phyloP scores from a whole-genome alignment of 2,888 invertebrate genomes.

The Calliscelio sp. region DNA sequence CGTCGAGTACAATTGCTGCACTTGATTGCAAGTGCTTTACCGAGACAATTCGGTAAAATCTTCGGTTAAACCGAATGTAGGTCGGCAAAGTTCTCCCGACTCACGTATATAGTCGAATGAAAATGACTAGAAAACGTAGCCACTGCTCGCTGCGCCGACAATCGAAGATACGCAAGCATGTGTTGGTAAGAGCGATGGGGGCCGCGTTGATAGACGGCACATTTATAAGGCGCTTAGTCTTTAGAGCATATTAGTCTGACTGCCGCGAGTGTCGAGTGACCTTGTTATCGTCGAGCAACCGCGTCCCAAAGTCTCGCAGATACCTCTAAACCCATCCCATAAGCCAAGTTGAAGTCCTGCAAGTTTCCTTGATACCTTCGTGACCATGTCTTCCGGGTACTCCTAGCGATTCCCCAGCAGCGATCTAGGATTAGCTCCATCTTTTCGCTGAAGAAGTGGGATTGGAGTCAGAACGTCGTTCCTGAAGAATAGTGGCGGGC shows the following conservation, averaged over 20 bases:
- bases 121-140: conserved; percentile 27
- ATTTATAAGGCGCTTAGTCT: conserved; percentile 78
- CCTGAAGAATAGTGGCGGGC: too few species aligned
- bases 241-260: conserved; percentile 75
- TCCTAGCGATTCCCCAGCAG: conserved; percentile 36
- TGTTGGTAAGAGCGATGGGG: conserved; percentile 65
- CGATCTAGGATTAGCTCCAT: neutral
- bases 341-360: too few species aligned
- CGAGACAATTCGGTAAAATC: too few species aligned
- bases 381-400: conserved; percentile 55
- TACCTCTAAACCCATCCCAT: neutral
- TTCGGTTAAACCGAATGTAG: conserved; percentile 9
- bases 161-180: conserved; percentile 28
- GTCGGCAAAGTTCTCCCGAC: neutral
- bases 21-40: too few species aligned
- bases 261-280: conserved; percentile 46
- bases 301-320: neutral
- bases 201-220: conserved; percentile 76
- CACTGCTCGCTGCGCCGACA: conserved; percentile 21
- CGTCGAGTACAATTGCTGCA: neutral
- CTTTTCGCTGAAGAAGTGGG: neutral
- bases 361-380: too few species aligned
- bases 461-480: too few species aligned
- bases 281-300: conserved; percentile 7
- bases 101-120: neutral